Conservation (phyloP, 1,140 invertebrate species). For the Zaprionus capensis region DNA sequence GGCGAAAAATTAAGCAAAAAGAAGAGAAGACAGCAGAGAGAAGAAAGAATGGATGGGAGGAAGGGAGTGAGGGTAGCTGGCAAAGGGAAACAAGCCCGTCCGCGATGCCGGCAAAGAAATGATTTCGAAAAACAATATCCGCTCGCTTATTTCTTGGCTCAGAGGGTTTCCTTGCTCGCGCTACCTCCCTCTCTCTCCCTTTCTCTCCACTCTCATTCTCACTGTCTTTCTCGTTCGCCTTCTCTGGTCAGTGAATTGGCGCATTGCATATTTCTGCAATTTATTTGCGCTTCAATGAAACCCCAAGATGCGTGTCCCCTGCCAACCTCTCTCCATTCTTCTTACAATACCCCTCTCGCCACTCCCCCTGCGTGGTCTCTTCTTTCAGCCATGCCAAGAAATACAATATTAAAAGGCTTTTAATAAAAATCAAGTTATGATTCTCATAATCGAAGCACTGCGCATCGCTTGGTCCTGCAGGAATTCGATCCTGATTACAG, state of each 20-base stretch:
- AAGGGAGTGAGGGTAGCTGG: not conserved
- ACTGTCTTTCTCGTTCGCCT: not conserved
- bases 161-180: not conserved
- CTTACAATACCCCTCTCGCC: not conserved
- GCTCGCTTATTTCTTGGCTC: slow-evolving; percentile 55
- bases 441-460: slow-evolving; percentile 49
- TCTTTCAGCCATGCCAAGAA: not conserved
- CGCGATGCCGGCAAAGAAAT: slow-evolving; percentile 51
- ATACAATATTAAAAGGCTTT: slow-evolving; percentile 61
- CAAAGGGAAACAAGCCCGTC: slow-evolving; percentile 29
- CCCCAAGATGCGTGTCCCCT: slow-evolving; percentile 40
- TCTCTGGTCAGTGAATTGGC: slow-evolving; percentile 51
- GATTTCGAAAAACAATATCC: slow-evolving; percentile 73
- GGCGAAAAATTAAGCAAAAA: slow-evolving; percentile 62
- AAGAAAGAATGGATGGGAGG: not conserved
- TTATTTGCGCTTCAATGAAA: slow-evolving; percentile 64
- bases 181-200: not conserved
- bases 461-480: slow-evolving; percentile 21
- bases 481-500: slow-evolving; percentile 35
- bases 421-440: slow-evolving; percentile 62
- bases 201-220: not conserved
- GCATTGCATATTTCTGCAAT: slow-evolving; percentile 67
- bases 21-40: slow-evolving; percentile 8
- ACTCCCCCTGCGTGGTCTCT: not conserved
- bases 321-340: not conserved